Conservation (phyloP, 2,797 vertebrate genomes). For the Myotis myotis region DNA sequence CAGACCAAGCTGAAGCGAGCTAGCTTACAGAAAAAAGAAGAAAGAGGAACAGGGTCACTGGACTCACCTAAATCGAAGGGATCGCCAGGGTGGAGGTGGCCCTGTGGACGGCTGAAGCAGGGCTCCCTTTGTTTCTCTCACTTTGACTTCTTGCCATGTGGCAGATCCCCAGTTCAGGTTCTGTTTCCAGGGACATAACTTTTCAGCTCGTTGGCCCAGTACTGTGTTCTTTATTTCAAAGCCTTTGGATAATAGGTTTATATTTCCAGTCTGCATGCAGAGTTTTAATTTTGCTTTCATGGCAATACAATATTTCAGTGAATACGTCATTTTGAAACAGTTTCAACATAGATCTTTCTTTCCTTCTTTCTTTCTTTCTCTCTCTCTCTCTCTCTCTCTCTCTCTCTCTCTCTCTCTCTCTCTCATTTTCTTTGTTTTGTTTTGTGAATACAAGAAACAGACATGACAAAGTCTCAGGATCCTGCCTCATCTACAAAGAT, state of each 20-base stretch:
- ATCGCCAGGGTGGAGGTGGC: background rate
- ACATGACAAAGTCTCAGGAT: background rate
- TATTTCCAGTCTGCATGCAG: background rate
- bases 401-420: background rate
- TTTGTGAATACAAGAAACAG: constrained; percentile 3
- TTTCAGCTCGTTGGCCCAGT: background rate
- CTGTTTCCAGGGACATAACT: background rate
- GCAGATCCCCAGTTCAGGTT: background rate
- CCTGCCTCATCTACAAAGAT: background rate
- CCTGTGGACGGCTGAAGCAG: background rate
- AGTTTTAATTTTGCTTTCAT: constrained; percentile 25
- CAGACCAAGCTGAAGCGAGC: background rate
- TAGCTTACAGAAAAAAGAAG: background rate
- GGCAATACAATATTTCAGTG: constrained; percentile 21
- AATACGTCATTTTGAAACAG: background rate
- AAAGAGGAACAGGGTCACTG: background rate
- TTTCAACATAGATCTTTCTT: background rate
- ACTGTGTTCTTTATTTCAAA: background rate
- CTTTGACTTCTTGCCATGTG: background rate
- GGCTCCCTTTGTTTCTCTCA: background rate
- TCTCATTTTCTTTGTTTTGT: background rate
- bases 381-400: background rate
- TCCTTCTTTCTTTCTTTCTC: background rate
- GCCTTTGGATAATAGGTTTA: background rate
- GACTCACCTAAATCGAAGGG: background rate